Evolutionary conservation across 2,888 invertebrate genomes (phyloP), one percentile per base, ranked within the genome.

Genomic region (Pterobdella sp.): DNA sequence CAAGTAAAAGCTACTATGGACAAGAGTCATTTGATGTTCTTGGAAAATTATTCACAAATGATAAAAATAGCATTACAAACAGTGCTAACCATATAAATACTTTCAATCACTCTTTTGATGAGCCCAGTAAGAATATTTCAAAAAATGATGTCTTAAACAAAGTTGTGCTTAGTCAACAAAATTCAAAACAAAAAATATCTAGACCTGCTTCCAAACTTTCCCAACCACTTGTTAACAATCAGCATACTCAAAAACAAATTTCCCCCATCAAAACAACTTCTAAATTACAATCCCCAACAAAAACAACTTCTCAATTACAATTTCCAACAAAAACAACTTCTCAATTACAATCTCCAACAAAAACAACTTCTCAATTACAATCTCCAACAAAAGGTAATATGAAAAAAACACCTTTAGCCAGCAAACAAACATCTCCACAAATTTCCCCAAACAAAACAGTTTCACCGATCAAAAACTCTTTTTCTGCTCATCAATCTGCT

Each of bases 41-140:
- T 31, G 63, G 56, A 63, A 71, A 71, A n/a, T 26, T 71, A 10
- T 71, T 71, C 63, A 63, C 71, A n/a, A 60, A 52, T 35, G 71
- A 71, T n/a, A 52, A 60, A 3, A 56, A n/a, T 7, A 56, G n/a
- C 4, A 18, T 22, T 22, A 56, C 4, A 3, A 26, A 56, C 4
- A 26, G n/a, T 26, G 3, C 14, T 4, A 56, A 56, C 10, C 10
- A 22, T 14, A 22, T 56, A 56, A 56, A 3, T 14, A 56, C 10
- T 56, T 18, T 22, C 4, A 22, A 56, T 56, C 10, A 42, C 22
- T 42, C 49, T 14, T 14, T 26, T 56, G 18, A 56, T 56, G 60
- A 4, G 4, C 18, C 4, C 4, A 22, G 26, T 14, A 56, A 56
- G n/a, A n/a, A 56, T 56, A 14, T 56, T 3, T 3, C 26, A 26